Conservation (phyloP, 2,888 invertebrate species). For the Lysandra bellargus region DNA sequence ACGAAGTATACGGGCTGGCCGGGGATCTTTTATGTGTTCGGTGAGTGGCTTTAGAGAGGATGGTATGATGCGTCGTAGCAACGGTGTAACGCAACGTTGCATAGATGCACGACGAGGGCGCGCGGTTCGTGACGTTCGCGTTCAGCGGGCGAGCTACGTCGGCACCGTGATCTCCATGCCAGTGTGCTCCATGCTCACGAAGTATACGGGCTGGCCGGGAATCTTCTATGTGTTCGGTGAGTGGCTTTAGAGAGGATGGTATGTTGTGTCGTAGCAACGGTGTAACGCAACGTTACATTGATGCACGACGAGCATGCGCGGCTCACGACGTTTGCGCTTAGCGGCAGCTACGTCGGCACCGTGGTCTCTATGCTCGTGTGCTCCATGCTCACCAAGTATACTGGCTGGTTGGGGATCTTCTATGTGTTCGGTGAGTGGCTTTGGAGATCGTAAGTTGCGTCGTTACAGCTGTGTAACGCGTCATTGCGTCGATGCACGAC, state of each 20-base stretch:
- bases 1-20: conserved; percentile 88
- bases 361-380: conserved; percentile 90
- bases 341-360: conserved; percentile 92
- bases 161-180: conserved; percentile 93
- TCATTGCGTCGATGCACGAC: conserved; percentile 87
- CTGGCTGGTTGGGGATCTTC: conserved; percentile 91
- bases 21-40: conserved; percentile 90
- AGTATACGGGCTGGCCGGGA: conserved; percentile 88
- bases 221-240: conserved; percentile 90
- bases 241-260: too few species aligned
- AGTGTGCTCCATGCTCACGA: conserved; percentile 86
- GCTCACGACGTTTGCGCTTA: conserved; percentile 90
- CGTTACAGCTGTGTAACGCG: too few species aligned
- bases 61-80: background rate
- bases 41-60: conserved; percentile 53
- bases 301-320: conserved; percentile 87
- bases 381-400: conserved; percentile 85
- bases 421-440: conserved; percentile 84
- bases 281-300: too few species aligned
- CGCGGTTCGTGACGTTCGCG: conserved; percentile 88
- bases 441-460: background rate
- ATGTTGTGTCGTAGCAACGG: too few species aligned
- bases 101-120: conserved; percentile 90
- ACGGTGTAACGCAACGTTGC: conserved; percentile 63
- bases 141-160: conserved; percentile 92